A percentile compares a stretch with the other conserved stretches of the same genome.
These are phyloP conservation scores for Proales similis DNA, from an alignment of 1,140 invertebrate genomes.

Conservation along the genomic window DNA sequence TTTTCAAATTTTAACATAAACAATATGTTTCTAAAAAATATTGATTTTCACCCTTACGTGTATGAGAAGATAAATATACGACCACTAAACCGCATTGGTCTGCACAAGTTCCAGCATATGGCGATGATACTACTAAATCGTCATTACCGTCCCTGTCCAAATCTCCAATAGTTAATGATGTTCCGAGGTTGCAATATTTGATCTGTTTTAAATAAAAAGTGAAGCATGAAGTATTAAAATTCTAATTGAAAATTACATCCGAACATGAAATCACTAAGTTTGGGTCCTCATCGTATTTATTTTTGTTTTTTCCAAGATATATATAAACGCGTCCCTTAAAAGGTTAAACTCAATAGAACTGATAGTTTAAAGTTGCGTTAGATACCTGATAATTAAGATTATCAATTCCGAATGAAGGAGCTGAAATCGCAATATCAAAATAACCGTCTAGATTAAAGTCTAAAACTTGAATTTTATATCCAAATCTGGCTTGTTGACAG, in stretches of 20 bases:
- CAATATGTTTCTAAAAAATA: conserved; percentile 10
- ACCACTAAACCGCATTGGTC: conserved; percentile 42
- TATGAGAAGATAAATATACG: conserved; percentile 40
- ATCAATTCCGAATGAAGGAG: conserved; percentile 39
- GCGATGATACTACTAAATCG: conserved; percentile 44
- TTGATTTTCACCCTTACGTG: conserved; percentile 29
- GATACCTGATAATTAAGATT: conserved; percentile 29
- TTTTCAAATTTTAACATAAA: neutral
- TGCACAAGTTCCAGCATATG: conserved; percentile 41
- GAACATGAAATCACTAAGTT: conserved; percentile 39
- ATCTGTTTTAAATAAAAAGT: conserved; percentile 37
- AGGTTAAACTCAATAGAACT: neutral
- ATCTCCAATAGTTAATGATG: conserved; percentile 41
- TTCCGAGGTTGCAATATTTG: conserved; percentile 44
- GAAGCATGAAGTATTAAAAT: neutral
- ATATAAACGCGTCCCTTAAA: conserved; percentile 40
- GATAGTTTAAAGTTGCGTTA: neutral
- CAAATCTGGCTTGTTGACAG: conserved; percentile 3
- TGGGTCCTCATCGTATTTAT: conserved; percentile 19
- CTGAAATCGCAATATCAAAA: conserved; percentile 43
- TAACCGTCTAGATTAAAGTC: conserved; percentile 44
- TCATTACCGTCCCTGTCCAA: conserved; percentile 41
- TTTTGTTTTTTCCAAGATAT: conserved; percentile 39
- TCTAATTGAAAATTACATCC: conserved; percentile 37
- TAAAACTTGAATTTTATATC: conserved; percentile 39